These are phyloP conservation scores for Macrosoma leucophasiata DNA, from an alignment of 2,888 invertebrate genomes.

Conservation along the genomic window DNA sequence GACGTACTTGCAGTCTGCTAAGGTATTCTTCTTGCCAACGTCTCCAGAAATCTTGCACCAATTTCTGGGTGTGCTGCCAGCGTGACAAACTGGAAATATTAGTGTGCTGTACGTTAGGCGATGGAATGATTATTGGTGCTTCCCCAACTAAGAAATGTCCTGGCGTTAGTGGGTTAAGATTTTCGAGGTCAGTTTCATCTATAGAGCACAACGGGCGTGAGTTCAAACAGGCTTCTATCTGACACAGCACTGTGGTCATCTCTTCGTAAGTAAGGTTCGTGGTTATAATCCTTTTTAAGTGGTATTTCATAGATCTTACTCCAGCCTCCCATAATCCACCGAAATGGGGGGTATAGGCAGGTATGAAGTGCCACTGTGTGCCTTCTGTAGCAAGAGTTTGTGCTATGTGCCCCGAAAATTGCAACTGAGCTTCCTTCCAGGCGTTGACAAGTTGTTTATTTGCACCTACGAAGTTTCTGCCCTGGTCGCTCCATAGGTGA, in stretches of 20 bases:
- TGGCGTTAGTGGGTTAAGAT: constrained; percentile 11
- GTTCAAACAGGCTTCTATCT: constrained; percentile 17
- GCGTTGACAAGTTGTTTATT: constrained; percentile 14
- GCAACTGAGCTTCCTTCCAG: constrained; percentile 1
- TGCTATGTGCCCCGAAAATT: constrained; percentile 7
- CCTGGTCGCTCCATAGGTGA: constrained; percentile 26
- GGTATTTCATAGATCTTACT: constrained; percentile 23
- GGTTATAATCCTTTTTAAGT: constrained; percentile 17
- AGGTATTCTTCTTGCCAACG: constrained; percentile 24
- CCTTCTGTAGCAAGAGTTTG: constrained; percentile 10
- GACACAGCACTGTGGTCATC: constrained; percentile 12
- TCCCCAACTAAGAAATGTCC: constrained; percentile 21
- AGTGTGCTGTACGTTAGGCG: not conserved
- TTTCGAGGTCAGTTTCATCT: not conserved
- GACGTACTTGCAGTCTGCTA: constrained; percentile 16
- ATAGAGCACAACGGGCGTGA: not conserved
- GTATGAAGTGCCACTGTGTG: constrained; percentile 27
- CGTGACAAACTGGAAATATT: constrained; percentile 12
- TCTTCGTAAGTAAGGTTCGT: constrained; percentile 18
- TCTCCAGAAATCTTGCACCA: constrained; percentile 23
- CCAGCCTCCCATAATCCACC: constrained; percentile 29
- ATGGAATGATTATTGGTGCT: constrained; percentile 8
- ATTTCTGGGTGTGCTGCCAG: constrained; percentile 20
- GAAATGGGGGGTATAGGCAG: constrained; percentile 20
- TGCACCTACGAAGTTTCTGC: constrained; percentile 26